Evolutionary conservation across 2,888 invertebrate genomes (phyloP).

Genomic region (Orthosia cruda): DNA sequence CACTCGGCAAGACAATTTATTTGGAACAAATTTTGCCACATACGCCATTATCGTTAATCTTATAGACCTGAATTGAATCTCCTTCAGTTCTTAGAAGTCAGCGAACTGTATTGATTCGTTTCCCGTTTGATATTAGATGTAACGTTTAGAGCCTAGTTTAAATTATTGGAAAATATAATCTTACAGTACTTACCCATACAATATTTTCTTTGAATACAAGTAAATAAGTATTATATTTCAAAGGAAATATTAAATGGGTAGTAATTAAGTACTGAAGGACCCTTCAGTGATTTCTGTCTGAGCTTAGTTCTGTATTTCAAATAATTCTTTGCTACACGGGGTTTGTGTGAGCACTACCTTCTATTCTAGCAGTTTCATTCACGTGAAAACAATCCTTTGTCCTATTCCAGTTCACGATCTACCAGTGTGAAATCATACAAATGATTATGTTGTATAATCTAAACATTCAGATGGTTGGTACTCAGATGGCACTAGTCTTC

Average conservation of each 20-base stretch:
- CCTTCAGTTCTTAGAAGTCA: conserved; percentile 34
- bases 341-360: neutral
- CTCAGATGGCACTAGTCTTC: too few relatives aligned
- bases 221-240: too few relatives aligned
- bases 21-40: conserved; percentile 57
- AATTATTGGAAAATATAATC: conserved; percentile 1
- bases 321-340: neutral
- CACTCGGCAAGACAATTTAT: conserved; percentile 56
- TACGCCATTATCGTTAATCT: conserved; percentile 58
- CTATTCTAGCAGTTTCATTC: neutral
- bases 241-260: neutral
- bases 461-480: neutral
- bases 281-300: neutral
- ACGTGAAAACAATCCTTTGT: neutral
- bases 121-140: conserved; percentile 19
- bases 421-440: neutral
- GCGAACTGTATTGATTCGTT: conserved; percentile 13
- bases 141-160: neutral
- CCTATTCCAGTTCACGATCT: too few relatives aligned
- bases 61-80: conserved; percentile 43
- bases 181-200: neutral
- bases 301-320: neutral
- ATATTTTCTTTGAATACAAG: neutral
- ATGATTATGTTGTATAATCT: too few relatives aligned
- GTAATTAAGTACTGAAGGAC: neutral